Evolutionary conservation across 2,888 invertebrate species (phyloP), one percentile per base, ranked within the genome.

Genomic region (Mythimna lalbum): DNA sequence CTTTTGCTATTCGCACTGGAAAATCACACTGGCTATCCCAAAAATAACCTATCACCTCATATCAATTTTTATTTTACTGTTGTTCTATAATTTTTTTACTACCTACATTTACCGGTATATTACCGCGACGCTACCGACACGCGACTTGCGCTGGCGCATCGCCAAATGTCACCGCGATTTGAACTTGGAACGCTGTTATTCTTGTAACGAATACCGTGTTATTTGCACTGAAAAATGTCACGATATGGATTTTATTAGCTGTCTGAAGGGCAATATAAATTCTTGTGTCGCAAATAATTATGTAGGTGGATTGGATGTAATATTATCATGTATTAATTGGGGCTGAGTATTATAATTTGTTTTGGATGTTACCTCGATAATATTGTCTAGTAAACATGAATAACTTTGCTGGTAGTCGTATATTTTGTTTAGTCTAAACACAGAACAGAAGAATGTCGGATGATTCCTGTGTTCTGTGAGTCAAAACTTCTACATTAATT

Each of bases 171-270:
- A 87, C 83, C 84, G 66, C 62, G 57, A 81, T 86, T 77, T 86
- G 87, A 89, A 88, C 88, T 89, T 89, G 89, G 81, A 86, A 76
- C 82, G 71, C 73, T 83, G 90, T 90, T 90, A 90, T 90, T 90
- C 87, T 89, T 84, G 89, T 89, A 87, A 87, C 86, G 62, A 71
- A 84, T 78, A 80, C 85, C 82, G 73, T 76, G 77, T 78, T 86
- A 85, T 83, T 88, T 78, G 73, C 73, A 78, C 69, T 70, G 73
- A 84, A 86, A 89, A 83, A 82, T 87, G 87, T 87, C 86, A 78
- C 63, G 63, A 79, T 73, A 77, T 68, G 73, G 71, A 73, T 77
- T 84, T 84, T 76, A 82, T 73, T 68, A 50, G 69, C 14, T 4
- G 60, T 36, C 61, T 73, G 70, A 69, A 80, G 63, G 67, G 57